Evolutionary conservation across 1,140 invertebrate species (phyloP).

Genomic region (Lasioglossum albipes): DNA sequence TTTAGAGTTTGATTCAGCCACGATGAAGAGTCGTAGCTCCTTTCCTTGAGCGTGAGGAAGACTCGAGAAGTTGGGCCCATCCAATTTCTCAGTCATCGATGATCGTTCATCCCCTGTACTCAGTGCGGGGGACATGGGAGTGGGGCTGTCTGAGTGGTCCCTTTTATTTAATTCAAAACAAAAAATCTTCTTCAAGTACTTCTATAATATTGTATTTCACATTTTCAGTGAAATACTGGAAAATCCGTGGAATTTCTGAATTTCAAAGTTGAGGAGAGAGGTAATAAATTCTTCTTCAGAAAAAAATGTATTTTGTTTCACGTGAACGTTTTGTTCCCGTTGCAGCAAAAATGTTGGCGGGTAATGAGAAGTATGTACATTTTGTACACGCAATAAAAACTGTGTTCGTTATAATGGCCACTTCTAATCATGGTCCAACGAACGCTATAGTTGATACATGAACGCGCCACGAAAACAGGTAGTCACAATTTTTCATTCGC

Average conservation of each 20-base stretch:
- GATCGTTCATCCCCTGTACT: constrained; percentile 76
- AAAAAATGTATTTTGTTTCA: not conserved
- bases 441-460: constrained; percentile 40
- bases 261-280: too few species aligned
- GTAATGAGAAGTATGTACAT: constrained; percentile 26
- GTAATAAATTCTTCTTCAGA: too few species aligned
- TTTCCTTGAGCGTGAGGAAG: constrained; percentile 79
- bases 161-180: not conserved
- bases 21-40: constrained; percentile 77
- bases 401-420: constrained; percentile 31
- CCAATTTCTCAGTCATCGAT: constrained; percentile 72
- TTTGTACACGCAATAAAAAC: too few species aligned
- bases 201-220: too few species aligned
- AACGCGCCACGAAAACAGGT: not conserved
- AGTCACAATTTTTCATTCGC: not conserved
- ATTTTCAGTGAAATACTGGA: too few species aligned
- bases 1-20: constrained; percentile 75
- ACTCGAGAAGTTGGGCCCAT: constrained; percentile 41
- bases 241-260: too few species aligned
- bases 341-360: constrained; percentile 22
- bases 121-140: constrained; percentile 65
- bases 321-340: constrained; percentile 25
- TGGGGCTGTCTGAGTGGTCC: constrained; percentile 77
- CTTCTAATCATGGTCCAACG: constrained; percentile 16
- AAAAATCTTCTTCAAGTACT: too few species aligned